Base-by-base conservation (phyloP, 2,888 invertebrate species). In the Auanema sp. region DNA sequence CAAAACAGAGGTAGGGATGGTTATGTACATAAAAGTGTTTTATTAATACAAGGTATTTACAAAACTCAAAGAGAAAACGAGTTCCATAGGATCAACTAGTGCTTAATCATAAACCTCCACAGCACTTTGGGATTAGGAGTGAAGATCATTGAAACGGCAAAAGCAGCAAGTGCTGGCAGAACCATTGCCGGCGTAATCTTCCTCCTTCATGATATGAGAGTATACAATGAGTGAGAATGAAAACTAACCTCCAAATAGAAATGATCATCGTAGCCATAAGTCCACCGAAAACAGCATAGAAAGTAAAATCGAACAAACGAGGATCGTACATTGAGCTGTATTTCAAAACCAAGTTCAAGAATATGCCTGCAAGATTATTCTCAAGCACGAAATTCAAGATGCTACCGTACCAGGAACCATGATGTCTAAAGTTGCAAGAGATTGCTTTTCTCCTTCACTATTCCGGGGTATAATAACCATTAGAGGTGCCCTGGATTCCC, bases 281-380 rank as follows among this genome's bases (percentile, higher is more conserved):
- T 5, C 70, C 65, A 5, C 59, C 66, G 16, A 69, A 65, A 0
- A 68, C 68, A 11, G 75, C 69, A 24, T 68, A 61, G 59, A 69
- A 73, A 3, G 68, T 66, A 43, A 68, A 49, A 6, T 55, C 43
- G 52, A 68, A 76, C 42, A 75, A 68, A 41, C 62, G 59, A 40
- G 68, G 57, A 44, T 76, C 76, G 54, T 71, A 76, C 76, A 76
- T 76, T 10, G 76, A 72, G 41, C 71, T 70, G 66, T 75, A 76
- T 52, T 76, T 76, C 50, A 75, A 64, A 10, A 76, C 64, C 6
- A 76, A 64, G 18, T 69, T 69, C 42, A 75, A 58, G 50, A 76
- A 72, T 16, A 76, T 64, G 21, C 72, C 72, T 69, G 61, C 6
- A 62, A 58, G 43, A 14, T 42, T 24, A 58, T 25, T 5, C 8